These are phyloP conservation scores for Poeciliopsis presidionis DNA, from an alignment of 2,797 vertebrate species.

Conservation along the genomic window DNA sequence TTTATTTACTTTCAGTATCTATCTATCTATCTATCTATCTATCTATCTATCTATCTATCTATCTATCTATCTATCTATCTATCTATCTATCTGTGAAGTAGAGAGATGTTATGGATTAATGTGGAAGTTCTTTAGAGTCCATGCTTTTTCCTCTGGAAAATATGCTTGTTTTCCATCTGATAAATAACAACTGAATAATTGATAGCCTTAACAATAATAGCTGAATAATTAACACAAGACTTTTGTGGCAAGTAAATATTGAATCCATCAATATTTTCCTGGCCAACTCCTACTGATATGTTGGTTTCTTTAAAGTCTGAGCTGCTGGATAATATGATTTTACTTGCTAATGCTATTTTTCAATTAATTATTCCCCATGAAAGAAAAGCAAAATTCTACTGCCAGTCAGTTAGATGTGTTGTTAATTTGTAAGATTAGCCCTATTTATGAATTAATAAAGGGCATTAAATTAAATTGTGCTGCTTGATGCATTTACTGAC, in stretches of 20 bases:
- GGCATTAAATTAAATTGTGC: background rate
- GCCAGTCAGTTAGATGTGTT: background rate
- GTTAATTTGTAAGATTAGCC: background rate
- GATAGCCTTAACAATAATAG: no score
- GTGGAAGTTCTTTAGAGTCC: background rate
- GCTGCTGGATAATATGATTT: background rate
- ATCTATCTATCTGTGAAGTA: background rate
- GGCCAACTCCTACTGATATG: background rate
- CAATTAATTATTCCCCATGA: background rate
- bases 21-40: background rate
- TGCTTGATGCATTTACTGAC: background rate
- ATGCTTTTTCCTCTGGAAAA: background rate
- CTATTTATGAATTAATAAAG: background rate
- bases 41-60: background rate
- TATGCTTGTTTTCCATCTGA: background rate
- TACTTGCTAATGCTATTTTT: background rate
- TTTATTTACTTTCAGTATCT: background rate
- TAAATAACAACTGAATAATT: background rate
- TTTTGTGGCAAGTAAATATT: background rate
- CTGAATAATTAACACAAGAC: background rate
- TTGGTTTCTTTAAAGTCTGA: background rate
- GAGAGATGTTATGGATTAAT: background rate
- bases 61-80: background rate
- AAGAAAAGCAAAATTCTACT: background rate
- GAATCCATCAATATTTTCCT: background rate